A percentile compares a stretch with the other conserved stretches of the same genome.
Evolutionary conservation across 2,888 invertebrate genomes (phyloP).

Genomic region (Terebella lapidaria): DNA sequence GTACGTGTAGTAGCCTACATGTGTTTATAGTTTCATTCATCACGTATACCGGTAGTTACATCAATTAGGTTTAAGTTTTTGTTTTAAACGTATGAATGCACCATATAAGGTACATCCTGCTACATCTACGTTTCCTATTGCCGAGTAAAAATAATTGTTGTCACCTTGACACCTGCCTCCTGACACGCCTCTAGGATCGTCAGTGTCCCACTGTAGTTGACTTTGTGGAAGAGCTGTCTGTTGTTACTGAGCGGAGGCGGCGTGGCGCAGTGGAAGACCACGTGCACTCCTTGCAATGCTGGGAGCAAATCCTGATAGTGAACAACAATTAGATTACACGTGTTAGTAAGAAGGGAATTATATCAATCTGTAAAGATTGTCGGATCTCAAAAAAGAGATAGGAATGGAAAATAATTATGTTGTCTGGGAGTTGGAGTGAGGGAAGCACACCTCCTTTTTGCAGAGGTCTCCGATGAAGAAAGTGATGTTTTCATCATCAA

Average conservation of each 20-base stretch:
- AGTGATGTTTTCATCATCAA: conserved; percentile 29
- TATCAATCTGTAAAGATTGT: too few relatives aligned
- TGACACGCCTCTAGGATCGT: conserved; percentile 34
- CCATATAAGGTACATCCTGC: not conserved
- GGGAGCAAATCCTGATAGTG: conserved; percentile 30
- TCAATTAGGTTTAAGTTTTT: too few relatives aligned
- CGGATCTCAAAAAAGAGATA: not conserved
- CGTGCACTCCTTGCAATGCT: conserved; percentile 30
- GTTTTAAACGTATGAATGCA: too few relatives aligned
- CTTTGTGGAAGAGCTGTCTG: conserved; percentile 36
- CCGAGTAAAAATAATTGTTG: too few relatives aligned
- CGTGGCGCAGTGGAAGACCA: conserved; percentile 43
- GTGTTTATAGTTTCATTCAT: too few relatives aligned
- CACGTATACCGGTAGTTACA: too few relatives aligned
- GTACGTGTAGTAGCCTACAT: too few relatives aligned
- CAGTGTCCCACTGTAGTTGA: conserved; percentile 38
- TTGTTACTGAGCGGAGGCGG: conserved; percentile 39
- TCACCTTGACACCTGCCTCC: conserved; percentile 35
- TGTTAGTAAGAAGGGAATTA: too few relatives aligned
- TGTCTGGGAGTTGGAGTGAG: too few relatives aligned
- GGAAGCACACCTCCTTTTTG: conserved; percentile 37
- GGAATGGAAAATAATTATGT: too few relatives aligned
- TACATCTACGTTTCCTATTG: not conserved
- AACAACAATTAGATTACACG: too few relatives aligned
- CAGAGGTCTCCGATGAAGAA: conserved; percentile 39